Base-by-base conservation (phyloP, 1,140 invertebrate genomes). In the Drosophila miranda region DNA sequence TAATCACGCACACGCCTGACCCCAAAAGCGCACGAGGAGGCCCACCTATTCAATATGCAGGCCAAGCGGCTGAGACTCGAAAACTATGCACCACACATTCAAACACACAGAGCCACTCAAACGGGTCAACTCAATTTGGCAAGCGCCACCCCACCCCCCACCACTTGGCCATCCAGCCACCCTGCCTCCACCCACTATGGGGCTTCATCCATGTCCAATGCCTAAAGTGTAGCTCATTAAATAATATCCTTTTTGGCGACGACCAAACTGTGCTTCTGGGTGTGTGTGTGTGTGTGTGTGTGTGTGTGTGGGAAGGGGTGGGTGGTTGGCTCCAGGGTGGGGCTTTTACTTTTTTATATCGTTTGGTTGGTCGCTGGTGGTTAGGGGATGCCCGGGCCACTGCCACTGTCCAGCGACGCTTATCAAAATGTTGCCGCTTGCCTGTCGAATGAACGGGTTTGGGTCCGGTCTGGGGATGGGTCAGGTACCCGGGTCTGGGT, bases 181-280 rank as follows among this genome's bases (percentile, higher is more conserved):
- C n/a, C 13, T 21, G 11, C 44, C 46, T 42, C n/a, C 49, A 13
- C 1, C 58, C 48, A 2, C 13, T 3, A 34, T 58, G 60, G 45
- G 43, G 59, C 48, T 43, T 16, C 63, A 56, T 43, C 21, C 63
- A 56, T 69, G 75, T 54, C 71, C 75, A 75, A 75, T 69, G 74
- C 75, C 71, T 82, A 75, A 78, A 87, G 82, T 87, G 84, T 87
- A 87, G 82, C 82, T 87, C 82, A 87, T 87, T 87, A 87, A 87
- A 87, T 87, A 87, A 87, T 87, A 87, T 87, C 82, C 82, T 78
- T 78, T 84, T 87, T 72, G 66, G 66, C 73, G 77, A 75, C 75
- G 58, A 73, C 42, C 57, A 55, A 34, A 16, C 48, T 59, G 34
- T 52, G 30, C 9, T 11, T 13, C 30, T 53, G 13, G 21, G 6